Evolutionary conservation across 1,140 invertebrate genomes (phyloP), one percentile per base, ranked within the genome.

Genomic region (Nebria ingens): DNA sequence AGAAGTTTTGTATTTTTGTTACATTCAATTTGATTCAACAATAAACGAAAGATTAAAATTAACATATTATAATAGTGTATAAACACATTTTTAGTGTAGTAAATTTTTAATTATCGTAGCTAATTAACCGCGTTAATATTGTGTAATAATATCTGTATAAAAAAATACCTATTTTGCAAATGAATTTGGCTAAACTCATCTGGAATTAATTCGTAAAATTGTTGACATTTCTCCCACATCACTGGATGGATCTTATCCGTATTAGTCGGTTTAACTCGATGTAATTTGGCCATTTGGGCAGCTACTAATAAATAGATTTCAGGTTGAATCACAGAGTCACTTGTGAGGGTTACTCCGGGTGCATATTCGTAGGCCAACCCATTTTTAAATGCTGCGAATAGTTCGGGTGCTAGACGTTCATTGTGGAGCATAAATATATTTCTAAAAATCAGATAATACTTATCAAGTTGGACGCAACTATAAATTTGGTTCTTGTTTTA

Each of bases 331-430:
- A 95, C 85, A 58, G 78, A 81, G 25, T 85, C 76, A 19, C 76
- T 71, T 59, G 83, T 86, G 11, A 97, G 68, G 17, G 86, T 89
- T 54, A 80, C 76, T 25, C 97, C 97, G 61, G 84, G 83, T 59
- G 92, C 80, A 74, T 86, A 99, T 73, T 93, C 85, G 72, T 98
- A 99, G 17, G 84, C 87, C 57, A 98, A 76, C 19, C 96, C 97
- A 78, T 99, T 99, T 58, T 84, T 80, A 74, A 98, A 98, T 21
- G 86, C 84, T 40, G 90, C 92, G 76, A 93, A 94, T 29, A 98
- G 73, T 52, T 83, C 79, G 53, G 93, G 88, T 59, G 91, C 90
- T 59, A 90, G 79, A 12, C 86, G 88, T 59, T 81, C 78, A 62
- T 79, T 77, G 65, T 87, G 81, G 59, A 95, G 73, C 62, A 85